Evolutionary conservation across 2,888 invertebrate genomes (phyloP).

Genomic region (Acanthacorydalis orientalis): DNA sequence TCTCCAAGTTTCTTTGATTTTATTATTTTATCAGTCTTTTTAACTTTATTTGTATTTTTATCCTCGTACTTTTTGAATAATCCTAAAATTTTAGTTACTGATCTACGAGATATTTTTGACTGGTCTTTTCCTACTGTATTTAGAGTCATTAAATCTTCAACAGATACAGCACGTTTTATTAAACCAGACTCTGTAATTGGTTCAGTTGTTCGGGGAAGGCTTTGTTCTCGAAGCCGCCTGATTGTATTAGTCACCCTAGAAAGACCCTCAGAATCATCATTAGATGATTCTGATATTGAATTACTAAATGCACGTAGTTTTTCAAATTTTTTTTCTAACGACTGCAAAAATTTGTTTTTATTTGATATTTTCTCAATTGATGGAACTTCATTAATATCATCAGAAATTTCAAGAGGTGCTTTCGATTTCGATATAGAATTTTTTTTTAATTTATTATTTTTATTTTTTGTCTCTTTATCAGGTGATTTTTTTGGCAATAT

Average conservation of each 20-base stretch:
- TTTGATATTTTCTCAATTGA: constrained; percentile 16
- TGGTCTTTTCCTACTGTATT: constrained; percentile 17
- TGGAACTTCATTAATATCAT: constrained; percentile 12
- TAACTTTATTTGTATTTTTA: constrained; percentile 19
- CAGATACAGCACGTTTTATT: constrained; percentile 54
- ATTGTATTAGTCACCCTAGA: constrained; percentile 35
- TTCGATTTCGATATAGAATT: constrained; percentile 13
- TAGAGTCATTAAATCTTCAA: constrained; percentile 44
- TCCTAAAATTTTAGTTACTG: constrained; percentile 59
- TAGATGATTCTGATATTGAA: constrained; percentile 24
- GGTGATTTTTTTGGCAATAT: not conserved
- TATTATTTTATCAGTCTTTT: constrained; percentile 13
- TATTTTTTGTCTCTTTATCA: constrained; percentile 8
- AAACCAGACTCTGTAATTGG: constrained; percentile 44
- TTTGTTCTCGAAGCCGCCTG: constrained; percentile 45
- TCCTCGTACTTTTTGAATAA: constrained; percentile 59
- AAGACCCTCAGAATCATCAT: constrained; percentile 22
- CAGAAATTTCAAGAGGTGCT: constrained; percentile 9
- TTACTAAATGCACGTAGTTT: constrained; percentile 35
- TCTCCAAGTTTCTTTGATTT: constrained; percentile 18
- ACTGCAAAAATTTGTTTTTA: constrained; percentile 46
- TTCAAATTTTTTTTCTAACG: constrained; percentile 61
- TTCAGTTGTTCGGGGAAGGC: constrained; percentile 36
- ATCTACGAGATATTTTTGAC: constrained; percentile 36
- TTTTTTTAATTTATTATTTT: constrained; percentile 20